Conservation (phyloP, 2,113 vertebrate genomes). For the Deroptyus accipitrinus region DNA sequence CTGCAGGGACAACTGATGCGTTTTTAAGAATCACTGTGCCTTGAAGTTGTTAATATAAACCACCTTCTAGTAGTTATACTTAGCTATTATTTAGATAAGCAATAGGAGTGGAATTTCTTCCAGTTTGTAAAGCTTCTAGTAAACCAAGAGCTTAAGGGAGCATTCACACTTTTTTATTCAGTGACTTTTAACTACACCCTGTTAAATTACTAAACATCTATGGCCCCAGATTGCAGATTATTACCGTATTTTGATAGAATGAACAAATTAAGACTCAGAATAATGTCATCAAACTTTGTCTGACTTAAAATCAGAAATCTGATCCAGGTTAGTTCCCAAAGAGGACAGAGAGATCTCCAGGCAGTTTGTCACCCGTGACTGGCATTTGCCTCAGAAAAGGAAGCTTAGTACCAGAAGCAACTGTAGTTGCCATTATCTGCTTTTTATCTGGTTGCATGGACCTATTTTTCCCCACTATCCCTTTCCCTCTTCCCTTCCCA, state of each 20-base stretch:
- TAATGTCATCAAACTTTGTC: not conserved
- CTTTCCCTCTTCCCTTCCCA: fast-evolving
- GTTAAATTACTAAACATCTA: not conserved
- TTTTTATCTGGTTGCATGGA: not conserved
- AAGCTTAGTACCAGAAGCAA: not conserved
- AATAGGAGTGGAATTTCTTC: not conserved
- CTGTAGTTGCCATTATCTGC: not conserved
- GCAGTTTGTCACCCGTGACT: not conserved
- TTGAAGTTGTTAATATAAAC: not conserved
- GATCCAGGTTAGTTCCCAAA: not conserved
- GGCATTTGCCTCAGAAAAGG: not conserved
- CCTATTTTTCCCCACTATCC: not conserved
- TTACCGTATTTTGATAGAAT: fast-evolving
- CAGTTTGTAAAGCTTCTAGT: not conserved
- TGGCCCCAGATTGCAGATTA: not conserved
- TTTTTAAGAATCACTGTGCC: not conserved
- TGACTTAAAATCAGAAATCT: not conserved
- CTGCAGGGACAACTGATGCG: not conserved
- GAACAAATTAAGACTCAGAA: not conserved
- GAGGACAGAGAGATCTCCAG: not conserved
- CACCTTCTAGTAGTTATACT: not conserved
- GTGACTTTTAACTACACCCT: not conserved
- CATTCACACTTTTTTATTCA: not conserved
- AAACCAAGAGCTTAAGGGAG: not conserved
- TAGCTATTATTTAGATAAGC: not conserved